Evolutionary conservation across 1,140 invertebrate genomes (phyloP), one percentile per base, ranked within the genome.

Genomic region (Cydia strobilella): DNA sequence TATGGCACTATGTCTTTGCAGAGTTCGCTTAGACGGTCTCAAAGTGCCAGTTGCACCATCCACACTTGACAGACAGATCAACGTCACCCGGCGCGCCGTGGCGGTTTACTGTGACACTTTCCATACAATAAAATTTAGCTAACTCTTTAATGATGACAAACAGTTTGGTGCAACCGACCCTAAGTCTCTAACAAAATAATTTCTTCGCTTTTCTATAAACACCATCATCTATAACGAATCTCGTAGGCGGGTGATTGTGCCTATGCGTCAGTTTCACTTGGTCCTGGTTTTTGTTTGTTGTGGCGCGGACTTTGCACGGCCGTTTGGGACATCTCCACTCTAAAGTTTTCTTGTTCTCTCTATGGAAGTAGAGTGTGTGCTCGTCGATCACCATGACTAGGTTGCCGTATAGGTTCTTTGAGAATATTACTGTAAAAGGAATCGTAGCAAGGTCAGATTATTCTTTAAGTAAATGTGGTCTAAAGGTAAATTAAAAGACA

Each of bases 331-430:
- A 69, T 20, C 65, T n/a, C 65, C 65, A 69, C 35, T 69, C 27
- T 2, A 69, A 35, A 15, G 27, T 69, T 18, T 7, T 69, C 23
- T 69, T 69, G 15, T 27, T 69, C n/a, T 69, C 65, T 18, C 65
- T 69, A 5, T 69, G 65, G 35, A 35, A 39, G 65, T 69, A 69
- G 15, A 69, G 65, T 1, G 65, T 18, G 31, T 69, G 31, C 15
- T 69, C 10, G 65, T 69, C 31, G 27, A 69, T 69, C 2, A 69
- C 31, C 65, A 69, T 69, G 15, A 69, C 65, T 18, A 69, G n/a
- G 31, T 69, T 69, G 31, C 65, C 65, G 27, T 2, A 42, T 18
- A 1, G 1, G n/a, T 69, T 69, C n/a, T 69, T 69, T n/a, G 31
- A 31, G 15, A 31, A 69, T 7, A 18, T 69, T 9, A 35, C 65